phyloP scores from a whole-genome alignment of 2,797 vertebrate genomes.

The Tangara arthus region DNA sequence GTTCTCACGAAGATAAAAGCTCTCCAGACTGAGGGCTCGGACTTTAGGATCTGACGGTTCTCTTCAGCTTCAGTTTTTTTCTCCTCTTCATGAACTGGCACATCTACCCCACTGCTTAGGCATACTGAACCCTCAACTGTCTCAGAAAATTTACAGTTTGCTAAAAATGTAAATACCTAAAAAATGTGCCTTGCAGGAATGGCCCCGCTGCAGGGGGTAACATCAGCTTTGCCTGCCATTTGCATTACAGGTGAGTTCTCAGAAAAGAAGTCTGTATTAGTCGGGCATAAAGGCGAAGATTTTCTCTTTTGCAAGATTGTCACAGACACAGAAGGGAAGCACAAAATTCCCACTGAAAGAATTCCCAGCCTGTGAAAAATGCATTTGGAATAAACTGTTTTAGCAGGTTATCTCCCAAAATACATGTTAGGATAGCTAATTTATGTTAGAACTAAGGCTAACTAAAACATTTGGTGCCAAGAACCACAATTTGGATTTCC shows the following conservation, averaged over 20 bases:
- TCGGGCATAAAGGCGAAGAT: background rate
- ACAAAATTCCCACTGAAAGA: background rate
- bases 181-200: background rate
- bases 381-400: background rate
- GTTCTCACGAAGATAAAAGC: background rate
- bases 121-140: background rate
- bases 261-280: background rate
- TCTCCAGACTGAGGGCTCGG: background rate
- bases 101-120: background rate
- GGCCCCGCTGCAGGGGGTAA: background rate
- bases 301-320: background rate
- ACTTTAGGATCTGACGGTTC: background rate
- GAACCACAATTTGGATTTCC: background rate
- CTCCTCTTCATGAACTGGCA: background rate
- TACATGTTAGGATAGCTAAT: background rate
- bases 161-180: background rate
- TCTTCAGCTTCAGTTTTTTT: background rate
- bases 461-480: background rate
- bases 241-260: background rate
- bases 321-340: background rate
- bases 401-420: background rate
- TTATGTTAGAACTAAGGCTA: background rate
- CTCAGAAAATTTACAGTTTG: background rate
- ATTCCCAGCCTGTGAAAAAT: background rate
- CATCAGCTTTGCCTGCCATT: background rate